phyloP scores from a whole-genome alignment of 1,140 invertebrate genomes.

The Heliconius nattereri region DNA sequence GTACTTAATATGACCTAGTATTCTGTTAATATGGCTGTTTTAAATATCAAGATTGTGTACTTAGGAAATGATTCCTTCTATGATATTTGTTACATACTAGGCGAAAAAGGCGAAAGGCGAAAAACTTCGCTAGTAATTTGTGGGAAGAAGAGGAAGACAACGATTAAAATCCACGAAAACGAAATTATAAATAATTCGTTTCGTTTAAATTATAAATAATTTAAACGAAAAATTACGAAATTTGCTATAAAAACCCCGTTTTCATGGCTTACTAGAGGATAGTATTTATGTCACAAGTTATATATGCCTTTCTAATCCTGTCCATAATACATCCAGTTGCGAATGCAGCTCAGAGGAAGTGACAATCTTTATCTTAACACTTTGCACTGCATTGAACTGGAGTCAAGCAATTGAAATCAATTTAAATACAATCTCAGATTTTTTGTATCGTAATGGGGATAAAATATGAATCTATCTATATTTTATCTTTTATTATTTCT shows the following conservation, averaged over 20 bases:
- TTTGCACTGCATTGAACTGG: constrained; percentile 17
- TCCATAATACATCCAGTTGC: not conserved
- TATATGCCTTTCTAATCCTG: not conserved
- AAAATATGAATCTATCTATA: not conserved
- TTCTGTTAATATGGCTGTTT: not conserved
- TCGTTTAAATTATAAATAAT: no score
- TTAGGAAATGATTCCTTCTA: no score
- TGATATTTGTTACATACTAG: no score
- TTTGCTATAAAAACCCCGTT: no score
- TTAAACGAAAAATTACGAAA: no score
- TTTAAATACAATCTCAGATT: constrained; percentile 25
- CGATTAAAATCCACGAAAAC: no score
- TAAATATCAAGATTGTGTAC: not conserved
- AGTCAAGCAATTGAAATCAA: constrained; percentile 30
- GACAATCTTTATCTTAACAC: constrained; percentile 32
- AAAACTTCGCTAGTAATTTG: no score
- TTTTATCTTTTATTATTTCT: not conserved
- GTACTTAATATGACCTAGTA: not conserved
- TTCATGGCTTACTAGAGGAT: no score
- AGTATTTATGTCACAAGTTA: not conserved
- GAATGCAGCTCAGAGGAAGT: constrained; percentile 9
- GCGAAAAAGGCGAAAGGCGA: no score
- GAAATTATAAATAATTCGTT: no score
- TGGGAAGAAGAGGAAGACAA: no score
- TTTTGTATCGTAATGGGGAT: not conserved